A percentile compares a stretch with the other conserved stretches of the same genome.
Evolutionary conservation across 2,888 invertebrate species (phyloP).

Genomic region (Ceramica pisi): DNA sequence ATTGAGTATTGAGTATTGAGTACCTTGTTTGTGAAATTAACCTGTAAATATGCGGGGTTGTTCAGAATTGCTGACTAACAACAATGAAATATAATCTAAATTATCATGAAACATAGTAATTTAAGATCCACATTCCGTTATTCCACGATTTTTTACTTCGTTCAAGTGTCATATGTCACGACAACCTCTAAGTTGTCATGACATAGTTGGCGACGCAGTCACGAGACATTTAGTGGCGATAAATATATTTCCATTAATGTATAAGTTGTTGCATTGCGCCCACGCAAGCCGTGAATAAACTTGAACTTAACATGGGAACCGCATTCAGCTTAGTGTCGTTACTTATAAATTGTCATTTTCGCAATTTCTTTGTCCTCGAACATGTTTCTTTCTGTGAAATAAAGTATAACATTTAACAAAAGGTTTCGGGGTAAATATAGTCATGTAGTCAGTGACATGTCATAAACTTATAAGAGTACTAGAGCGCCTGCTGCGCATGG

Average conservation of each 20-base stretch:
- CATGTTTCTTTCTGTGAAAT: too few species aligned
- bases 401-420: too few species aligned
- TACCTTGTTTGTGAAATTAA: too few species aligned
- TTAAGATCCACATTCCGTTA: slow-evolving; percentile 46
- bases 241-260: slow-evolving; percentile 40
- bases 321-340: slow-evolving; percentile 6
- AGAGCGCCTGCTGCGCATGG: too few species aligned
- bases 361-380: slow-evolving; percentile 23
- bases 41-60: neutral
- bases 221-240: slow-evolving; percentile 41
- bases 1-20: too few species aligned
- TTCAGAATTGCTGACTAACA: neutral
- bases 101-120: slow-evolving; percentile 4
- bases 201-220: slow-evolving; percentile 30
- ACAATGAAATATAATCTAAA: neutral
- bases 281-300: slow-evolving; percentile 52
- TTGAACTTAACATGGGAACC: slow-evolving; percentile 59
- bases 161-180: slow-evolving; percentile 18
- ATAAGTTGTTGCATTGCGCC: slow-evolving; percentile 30
- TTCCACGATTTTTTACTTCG: slow-evolving; percentile 5
- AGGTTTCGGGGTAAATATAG: too few species aligned
- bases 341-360: slow-evolving; percentile 28
- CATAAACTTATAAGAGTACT: too few species aligned
- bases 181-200: slow-evolving; percentile 18
- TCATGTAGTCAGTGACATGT: too few species aligned